These are phyloP conservation scores for Sebastolobus altivelis DNA, from an alignment of 2,797 vertebrate genomes.

Conservation along the genomic window DNA sequence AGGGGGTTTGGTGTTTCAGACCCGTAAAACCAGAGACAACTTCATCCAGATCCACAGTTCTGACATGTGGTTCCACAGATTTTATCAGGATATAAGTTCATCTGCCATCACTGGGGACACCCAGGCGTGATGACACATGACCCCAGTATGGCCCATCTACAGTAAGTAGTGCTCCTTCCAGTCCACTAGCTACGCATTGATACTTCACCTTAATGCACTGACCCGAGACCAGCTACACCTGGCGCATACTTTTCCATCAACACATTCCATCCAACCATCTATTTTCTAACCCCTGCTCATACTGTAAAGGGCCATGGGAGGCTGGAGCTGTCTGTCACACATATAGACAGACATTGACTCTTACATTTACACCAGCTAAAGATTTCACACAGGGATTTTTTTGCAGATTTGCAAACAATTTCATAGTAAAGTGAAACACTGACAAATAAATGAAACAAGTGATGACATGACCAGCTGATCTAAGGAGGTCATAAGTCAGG, in stretches of 20 bases:
- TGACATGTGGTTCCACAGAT: background rate
- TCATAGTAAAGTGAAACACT: background rate
- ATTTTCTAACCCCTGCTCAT: background rate
- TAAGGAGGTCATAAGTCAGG: too few species aligned
- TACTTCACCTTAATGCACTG: background rate
- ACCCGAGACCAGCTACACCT: slow-evolving; percentile 5
- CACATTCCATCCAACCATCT: background rate
- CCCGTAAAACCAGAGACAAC: background rate
- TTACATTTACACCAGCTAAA: background rate
- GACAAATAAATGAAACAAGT: background rate
- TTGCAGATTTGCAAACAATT: background rate
- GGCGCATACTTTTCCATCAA: background rate
- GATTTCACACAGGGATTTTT: too few species aligned
- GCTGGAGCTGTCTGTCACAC: background rate
- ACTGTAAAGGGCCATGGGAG: background rate
- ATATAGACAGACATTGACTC: background rate
- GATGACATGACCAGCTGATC: background rate
- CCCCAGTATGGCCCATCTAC: background rate
- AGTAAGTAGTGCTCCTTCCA: slow-evolving; percentile 1
- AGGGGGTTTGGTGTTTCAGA: background rate
- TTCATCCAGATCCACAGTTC: background rate
- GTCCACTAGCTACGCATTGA: background rate
- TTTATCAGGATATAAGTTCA: background rate
- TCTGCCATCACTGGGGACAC: background rate
- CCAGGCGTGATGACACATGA: background rate